Evolutionary conservation across 2,888 invertebrate species (phyloP), one percentile per base, ranked within the genome.

Genomic region (Chironomus riparius): DNA sequence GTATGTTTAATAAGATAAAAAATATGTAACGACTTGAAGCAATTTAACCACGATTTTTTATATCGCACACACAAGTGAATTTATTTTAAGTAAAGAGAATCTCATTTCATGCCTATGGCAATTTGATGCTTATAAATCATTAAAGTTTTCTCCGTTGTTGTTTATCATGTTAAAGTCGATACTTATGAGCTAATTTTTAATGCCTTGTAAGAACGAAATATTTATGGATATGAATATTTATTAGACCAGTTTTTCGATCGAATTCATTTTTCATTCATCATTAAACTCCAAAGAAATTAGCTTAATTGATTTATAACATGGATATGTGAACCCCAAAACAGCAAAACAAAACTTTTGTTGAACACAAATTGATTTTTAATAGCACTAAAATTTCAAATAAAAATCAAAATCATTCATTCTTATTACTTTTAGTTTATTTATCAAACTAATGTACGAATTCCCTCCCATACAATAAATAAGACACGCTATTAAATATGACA

Each of bases 291-390:
- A 38, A 10, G 28, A 28, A 38, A 68, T 68, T 68, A 28, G 10
- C 15, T 68, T 74, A 74, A 74, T 68, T 74, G 74, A 74, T 74
- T 74, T 74, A 65, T 48, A 74, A 22, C 74, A 68, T 74, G 74
- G 68, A 74, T 65, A 4, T 65, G 22, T 65, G 65, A 15, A 6
- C 65, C 47, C 65, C 28, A 2, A 13, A 48, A 70, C 47, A 15
- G 6, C 68, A 2, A 68, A 68, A 28, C 6, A 72, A 72, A 62
- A 28, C 38, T 38, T 15, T 62, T 28, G 6, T 4, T 68, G 12
- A 21, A 38, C 38, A 38, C 28, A 68, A 72, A 72, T 72, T 61
- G 72, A 72, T 72, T 72, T 72, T 72, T 72, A 72, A 72, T 72
- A 56, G 72, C 62, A n/a, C 21, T 21, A 21, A 56, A 50, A 72